A percentile compares a stretch with the other conserved stretches of the same genome.
phyloP scores from a whole-genome alignment of 2,888 invertebrate species.

The Bellardia bayeri region DNA sequence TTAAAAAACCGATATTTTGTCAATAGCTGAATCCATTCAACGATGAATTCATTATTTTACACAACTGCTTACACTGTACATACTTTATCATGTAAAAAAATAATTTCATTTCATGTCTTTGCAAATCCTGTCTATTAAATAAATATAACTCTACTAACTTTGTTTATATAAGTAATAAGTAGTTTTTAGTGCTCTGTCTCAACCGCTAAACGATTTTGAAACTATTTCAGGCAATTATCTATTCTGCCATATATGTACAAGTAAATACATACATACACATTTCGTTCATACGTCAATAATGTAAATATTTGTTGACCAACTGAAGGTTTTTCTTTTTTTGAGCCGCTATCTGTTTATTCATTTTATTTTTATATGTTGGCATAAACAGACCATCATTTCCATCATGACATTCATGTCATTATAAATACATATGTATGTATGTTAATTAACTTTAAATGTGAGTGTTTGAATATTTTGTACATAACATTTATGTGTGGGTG shows the following conservation, averaged over 20 bases:
- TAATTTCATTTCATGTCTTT: constrained; percentile 11
- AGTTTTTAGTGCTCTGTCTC: background rate
- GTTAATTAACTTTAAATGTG: constrained; percentile 54
- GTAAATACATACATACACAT: too few species aligned
- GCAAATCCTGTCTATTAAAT: constrained; percentile 9
- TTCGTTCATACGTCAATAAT: background rate
- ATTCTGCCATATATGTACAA: background rate
- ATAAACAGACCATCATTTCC: constrained; percentile 12
- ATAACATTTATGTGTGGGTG: background rate
- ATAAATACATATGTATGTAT: too few species aligned
- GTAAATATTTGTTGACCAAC: constrained; percentile 16
- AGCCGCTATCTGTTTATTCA: background rate
- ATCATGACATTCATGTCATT: constrained; percentile 44
- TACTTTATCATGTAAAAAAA: background rate
- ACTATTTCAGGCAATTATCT: constrained; percentile 3
- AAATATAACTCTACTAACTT: background rate
- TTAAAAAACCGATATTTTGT: too few species aligned
- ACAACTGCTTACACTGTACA: background rate
- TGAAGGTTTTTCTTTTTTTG: constrained; percentile 2
- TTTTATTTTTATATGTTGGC: background rate
- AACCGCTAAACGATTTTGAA: background rate
- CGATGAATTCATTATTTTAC: constrained; percentile 2
- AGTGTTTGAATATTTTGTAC: background rate
- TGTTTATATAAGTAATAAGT: background rate
- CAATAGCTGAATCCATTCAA: too few species aligned